A percentile compares a stretch with the other conserved stretches of the same genome.
Evolutionary conservation across 2,797 vertebrate genomes (phyloP).

Genomic region (Acanthurus tractus): DNA sequence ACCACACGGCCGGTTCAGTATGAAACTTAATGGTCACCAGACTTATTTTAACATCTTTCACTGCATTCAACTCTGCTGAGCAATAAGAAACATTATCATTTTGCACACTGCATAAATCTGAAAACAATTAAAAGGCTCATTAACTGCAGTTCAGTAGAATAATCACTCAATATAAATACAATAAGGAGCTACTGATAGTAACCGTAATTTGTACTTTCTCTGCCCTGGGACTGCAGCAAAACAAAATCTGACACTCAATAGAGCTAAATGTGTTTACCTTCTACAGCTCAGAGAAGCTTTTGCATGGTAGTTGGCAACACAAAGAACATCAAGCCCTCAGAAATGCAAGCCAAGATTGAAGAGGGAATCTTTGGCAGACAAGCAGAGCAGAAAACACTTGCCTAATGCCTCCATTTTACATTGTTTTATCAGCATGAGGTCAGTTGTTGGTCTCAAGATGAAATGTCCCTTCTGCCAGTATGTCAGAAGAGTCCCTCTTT

Average conservation of each 20-base stretch:
- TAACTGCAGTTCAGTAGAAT: slow-evolving; percentile 63
- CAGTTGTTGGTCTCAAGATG: slow-evolving; percentile 58
- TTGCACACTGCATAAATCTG: slow-evolving; percentile 36
- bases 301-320: slow-evolving; percentile 53
- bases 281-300: slow-evolving; percentile 39
- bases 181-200: slow-evolving; percentile 37
- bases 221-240: slow-evolving; percentile 24
- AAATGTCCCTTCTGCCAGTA: slow-evolving; percentile 48
- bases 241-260: slow-evolving; percentile 38
- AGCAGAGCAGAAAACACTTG: slow-evolving; percentile 67
- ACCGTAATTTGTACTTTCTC: slow-evolving; percentile 18
- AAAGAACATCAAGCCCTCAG: slow-evolving; percentile 48
- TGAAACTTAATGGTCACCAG: slow-evolving; percentile 10
- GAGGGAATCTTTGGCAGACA: slow-evolving; percentile 59
- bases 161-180: slow-evolving; percentile 61
- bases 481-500: slow-evolving; percentile 27
- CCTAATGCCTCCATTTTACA: slow-evolving; percentile 63
- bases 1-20: slow-evolving; percentile 5
- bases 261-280: slow-evolving; percentile 60
- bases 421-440: slow-evolving; percentile 67
- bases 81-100: slow-evolving; percentile 30
- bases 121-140: slow-evolving; percentile 72
- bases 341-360: slow-evolving; percentile 64
- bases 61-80: slow-evolving; percentile 22
- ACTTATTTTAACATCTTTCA: slow-evolving; percentile 22